Percentiles rank a stretch among this genome's conserved stretches.
Conservation (phyloP, 2,888 invertebrate species). For the Germaria angustata region DNA sequence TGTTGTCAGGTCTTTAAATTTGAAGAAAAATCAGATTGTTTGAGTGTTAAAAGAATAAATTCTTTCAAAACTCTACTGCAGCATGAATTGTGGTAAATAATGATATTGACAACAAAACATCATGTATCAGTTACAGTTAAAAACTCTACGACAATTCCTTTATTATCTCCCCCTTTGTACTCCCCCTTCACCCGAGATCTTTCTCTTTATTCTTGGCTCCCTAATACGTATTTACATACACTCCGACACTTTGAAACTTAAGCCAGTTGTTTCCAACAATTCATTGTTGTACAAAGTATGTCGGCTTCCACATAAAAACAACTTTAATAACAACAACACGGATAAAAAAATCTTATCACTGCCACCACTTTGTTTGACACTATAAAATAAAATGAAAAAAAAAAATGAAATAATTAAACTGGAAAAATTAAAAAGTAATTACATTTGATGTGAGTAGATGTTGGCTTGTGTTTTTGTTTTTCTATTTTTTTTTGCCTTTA, state of each 20-base stretch:
- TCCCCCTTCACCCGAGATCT: no score
- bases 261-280: slow-evolving; percentile 9
- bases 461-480: slow-evolving; percentile 3
- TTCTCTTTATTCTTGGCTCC: neutral
- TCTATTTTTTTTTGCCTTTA: no score
- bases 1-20: no score
- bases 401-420: neutral
- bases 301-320: slow-evolving; percentile 14
- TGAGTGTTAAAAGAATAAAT: no score
- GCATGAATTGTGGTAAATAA: neutral
- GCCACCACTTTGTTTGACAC: slow-evolving; percentile 51
- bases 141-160: neutral
- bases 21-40: no score
- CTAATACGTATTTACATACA: slow-evolving; percentile 17
- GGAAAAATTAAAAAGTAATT: slow-evolving; percentile 64
- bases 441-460: slow-evolving; percentile 52
- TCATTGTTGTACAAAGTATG: slow-evolving; percentile 1
- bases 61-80: neutral
- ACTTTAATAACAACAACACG: slow-evolving; percentile 2
- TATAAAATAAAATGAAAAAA: slow-evolving; percentile 7
- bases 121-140: slow-evolving; percentile 28
- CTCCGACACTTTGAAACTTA: slow-evolving; percentile 18
- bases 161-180: neutral
- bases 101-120: slow-evolving; percentile 37
- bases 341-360: slow-evolving; percentile 55